Evolutionary conservation across 2,797 vertebrate genomes (phyloP).

Genomic region (Sparus aurata): DNA sequence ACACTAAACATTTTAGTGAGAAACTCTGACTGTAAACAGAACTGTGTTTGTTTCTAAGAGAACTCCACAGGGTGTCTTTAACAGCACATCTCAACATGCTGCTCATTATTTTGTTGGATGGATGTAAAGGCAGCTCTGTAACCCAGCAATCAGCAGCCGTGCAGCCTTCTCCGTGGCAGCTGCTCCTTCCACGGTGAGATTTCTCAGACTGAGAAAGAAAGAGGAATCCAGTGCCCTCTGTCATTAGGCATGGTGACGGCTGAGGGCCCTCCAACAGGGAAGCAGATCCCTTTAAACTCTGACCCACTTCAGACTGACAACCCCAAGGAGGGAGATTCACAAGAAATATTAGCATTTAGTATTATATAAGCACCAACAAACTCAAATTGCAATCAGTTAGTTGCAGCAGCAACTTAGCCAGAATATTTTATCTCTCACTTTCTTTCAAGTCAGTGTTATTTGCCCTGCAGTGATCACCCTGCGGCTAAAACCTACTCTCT

Average conservation of each 20-base stretch:
- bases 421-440: slow-evolving; percentile 19
- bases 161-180: slow-evolving; percentile 24
- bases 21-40: slow-evolving; percentile 1
- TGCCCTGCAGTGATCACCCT: slow-evolving; percentile 26
- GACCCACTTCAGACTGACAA: slow-evolving; percentile 57
- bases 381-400: slow-evolving; percentile 21
- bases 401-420: slow-evolving; percentile 16
- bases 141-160: slow-evolving; percentile 36
- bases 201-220: slow-evolving; percentile 44
- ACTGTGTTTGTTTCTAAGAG: slow-evolving; percentile 24
- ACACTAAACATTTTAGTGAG: neutral
- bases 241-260: slow-evolving; percentile 63
- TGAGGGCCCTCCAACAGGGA: slow-evolving; percentile 61
- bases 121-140: slow-evolving; percentile 8
- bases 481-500: slow-evolving; percentile 32
- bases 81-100: slow-evolving; percentile 18
- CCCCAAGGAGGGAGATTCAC: slow-evolving; percentile 42
- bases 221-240: slow-evolving; percentile 59
- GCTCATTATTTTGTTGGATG: slow-evolving; percentile 32
- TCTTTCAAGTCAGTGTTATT: slow-evolving; percentile 33
- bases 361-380: slow-evolving; percentile 7
- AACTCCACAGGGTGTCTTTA: slow-evolving; percentile 7
- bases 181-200: slow-evolving; percentile 43
- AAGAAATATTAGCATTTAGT: slow-evolving; percentile 25
- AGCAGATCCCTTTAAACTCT: slow-evolving; percentile 72